These are phyloP conservation scores for Drosophila lutescens DNA, from an alignment of 2,888 invertebrate species.

Conservation along the genomic window DNA sequence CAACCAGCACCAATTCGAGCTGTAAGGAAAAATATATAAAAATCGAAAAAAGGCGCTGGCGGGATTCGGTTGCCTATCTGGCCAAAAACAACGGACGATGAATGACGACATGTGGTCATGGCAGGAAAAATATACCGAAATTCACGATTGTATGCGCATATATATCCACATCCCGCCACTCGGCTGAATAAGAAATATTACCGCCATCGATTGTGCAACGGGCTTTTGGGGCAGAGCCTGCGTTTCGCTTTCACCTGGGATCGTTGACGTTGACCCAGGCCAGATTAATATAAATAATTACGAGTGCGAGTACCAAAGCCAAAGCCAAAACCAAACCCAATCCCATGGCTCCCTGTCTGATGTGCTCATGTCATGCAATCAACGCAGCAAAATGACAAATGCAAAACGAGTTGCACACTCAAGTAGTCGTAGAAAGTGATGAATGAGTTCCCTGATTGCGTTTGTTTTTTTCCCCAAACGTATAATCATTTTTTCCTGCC, in stretches of 20 bases:
- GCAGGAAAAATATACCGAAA: constrained; percentile 37
- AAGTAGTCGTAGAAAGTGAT: constrained; percentile 48
- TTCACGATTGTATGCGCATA: constrained; percentile 17
- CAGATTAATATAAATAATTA: constrained; percentile 81
- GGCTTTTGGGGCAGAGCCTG: constrained; percentile 41
- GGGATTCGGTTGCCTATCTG: constrained; percentile 40
- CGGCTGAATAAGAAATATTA: constrained; percentile 66
- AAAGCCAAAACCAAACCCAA: constrained; percentile 20
- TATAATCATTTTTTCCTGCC: constrained; percentile 18
- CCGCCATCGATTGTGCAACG: constrained; percentile 68
- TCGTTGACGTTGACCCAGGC: constrained; percentile 65
- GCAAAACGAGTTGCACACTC: constrained; percentile 46
- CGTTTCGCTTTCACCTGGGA: constrained; percentile 69
- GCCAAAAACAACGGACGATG: constrained; percentile 28
- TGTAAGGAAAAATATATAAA: constrained; percentile 21
- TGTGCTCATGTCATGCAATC: constrained; percentile 76
- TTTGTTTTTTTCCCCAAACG: constrained; percentile 1
- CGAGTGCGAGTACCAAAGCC: constrained; percentile 38
- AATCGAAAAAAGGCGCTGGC: constrained; percentile 42
- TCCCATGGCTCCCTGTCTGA: constrained; percentile 54
- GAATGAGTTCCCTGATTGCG: constrained; percentile 48
- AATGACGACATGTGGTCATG: constrained; percentile 63
- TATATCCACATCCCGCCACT: constrained; percentile 29
- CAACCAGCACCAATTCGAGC: constrained; percentile 52
- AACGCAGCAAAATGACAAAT: constrained; percentile 58